phyloP scores from a whole-genome alignment of 1,140 invertebrate species.

The Calycopis cecrops region DNA sequence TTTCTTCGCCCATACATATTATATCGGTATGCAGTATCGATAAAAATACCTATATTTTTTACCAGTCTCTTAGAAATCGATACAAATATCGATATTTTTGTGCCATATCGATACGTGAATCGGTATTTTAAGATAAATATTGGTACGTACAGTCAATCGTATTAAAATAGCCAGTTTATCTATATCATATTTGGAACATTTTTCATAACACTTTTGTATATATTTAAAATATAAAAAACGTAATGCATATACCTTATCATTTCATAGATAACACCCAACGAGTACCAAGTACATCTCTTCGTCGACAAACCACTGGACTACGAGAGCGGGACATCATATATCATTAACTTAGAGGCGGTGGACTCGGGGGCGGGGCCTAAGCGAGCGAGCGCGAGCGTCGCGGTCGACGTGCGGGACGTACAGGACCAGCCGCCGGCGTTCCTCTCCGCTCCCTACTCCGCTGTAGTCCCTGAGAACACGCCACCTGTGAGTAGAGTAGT shows the following conservation, averaged over 20 bases:
- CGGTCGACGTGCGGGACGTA: conserved; percentile 84
- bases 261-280: conserved; percentile 79
- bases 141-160: no score
- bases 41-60: no score
- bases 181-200: no score
- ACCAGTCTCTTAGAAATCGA: no score
- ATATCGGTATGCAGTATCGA: no score
- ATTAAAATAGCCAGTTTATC: no score
- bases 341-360: conserved; percentile 79
- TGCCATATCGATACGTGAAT: no score
- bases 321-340: conserved; percentile 83
- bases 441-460: conserved; percentile 85
- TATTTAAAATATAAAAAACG: no score
- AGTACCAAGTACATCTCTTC: conserved; percentile 81
- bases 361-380: conserved; percentile 79
- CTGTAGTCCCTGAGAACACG: conserved; percentile 84
- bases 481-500: conserved; percentile 65
- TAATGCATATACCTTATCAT: conserved; percentile 15
- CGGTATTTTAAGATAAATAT: no score
- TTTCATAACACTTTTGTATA: no score
- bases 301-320: conserved; percentile 82
- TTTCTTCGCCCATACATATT: no score
- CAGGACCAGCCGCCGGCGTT: conserved; percentile 89
- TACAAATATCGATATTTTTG: no score
- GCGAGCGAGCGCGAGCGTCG: conserved; percentile 81